These are phyloP conservation scores for Paratilapia polleni DNA, from an alignment of 2,113 vertebrate species.

Conservation along the genomic window DNA sequence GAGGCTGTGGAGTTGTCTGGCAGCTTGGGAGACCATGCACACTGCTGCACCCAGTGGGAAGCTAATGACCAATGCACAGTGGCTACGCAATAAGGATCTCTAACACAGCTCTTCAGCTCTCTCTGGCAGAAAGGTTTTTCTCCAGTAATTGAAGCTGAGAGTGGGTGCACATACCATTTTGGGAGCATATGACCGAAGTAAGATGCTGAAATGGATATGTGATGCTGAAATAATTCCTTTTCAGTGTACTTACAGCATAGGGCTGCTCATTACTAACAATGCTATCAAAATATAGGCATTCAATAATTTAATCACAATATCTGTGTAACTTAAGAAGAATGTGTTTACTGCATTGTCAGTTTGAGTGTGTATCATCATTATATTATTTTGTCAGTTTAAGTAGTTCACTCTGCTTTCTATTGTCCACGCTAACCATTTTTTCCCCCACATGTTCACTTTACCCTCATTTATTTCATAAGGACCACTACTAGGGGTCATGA, in stretches of 20 bases:
- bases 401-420: neutral
- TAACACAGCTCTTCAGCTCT: slow-evolving; percentile 23
- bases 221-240: slow-evolving; percentile 4
- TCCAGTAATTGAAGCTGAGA: slow-evolving; percentile 55
- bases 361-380: neutral
- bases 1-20: slow-evolving; percentile 43
- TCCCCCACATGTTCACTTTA: neutral
- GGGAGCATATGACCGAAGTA: neutral
- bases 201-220: slow-evolving; percentile 4
- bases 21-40: slow-evolving; percentile 62
- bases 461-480: neutral
- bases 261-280: neutral
- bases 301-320: neutral
- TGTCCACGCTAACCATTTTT: neutral
- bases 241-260: neutral
- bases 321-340: neutral
- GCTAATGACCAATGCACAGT: slow-evolving; percentile 66
- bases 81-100: slow-evolving; percentile 41
- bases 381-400: neutral
- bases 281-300: neutral
- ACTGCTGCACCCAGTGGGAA: slow-evolving; percentile 65
- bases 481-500: neutral
- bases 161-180: slow-evolving; percentile 30
- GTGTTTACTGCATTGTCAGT: neutral
- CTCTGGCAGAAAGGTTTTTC: slow-evolving; percentile 54